These are phyloP conservation scores for Agrochola macilenta DNA, from an alignment of 2,888 invertebrate genomes.

Conservation along the genomic window DNA sequence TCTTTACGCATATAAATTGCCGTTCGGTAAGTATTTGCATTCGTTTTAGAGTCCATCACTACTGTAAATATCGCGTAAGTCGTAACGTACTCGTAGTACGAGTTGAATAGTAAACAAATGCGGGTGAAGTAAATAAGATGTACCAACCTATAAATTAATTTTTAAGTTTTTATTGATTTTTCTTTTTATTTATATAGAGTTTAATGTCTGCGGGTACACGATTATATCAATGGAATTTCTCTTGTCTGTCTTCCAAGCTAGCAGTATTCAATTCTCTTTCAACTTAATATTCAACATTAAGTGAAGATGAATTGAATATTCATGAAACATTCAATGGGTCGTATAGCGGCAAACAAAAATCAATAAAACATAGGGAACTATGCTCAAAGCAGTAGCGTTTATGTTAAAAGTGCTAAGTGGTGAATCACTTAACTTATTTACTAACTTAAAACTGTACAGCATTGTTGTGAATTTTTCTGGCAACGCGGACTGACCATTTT, in stretches of 20 bases:
- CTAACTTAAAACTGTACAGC: constrained; percentile 65
- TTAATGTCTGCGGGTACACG: neutral
- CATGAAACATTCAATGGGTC: constrained; percentile 23
- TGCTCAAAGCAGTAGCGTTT: constrained; percentile 19
- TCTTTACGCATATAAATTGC: constrained; percentile 46
- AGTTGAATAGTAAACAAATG: constrained; percentile 4
- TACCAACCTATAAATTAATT: neutral
- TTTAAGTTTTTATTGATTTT: neutral
- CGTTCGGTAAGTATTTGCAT: constrained; percentile 33
- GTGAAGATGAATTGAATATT: constrained; percentile 25
- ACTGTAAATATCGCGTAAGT: constrained; percentile 7
- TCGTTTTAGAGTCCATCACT: constrained; percentile 7
- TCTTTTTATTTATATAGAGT: neutral
- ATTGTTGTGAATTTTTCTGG: constrained; percentile 68
- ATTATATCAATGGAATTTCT: neutral
- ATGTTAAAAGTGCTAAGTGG: constrained; percentile 37
- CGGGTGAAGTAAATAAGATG: constrained; percentile 5
- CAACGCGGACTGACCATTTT: constrained; percentile 67
- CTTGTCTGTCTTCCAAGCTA: neutral
- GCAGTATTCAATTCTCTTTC: no score
- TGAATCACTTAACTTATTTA: constrained; percentile 59
- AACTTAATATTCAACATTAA: neutral
- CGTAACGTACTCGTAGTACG: neutral
- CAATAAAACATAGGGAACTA: constrained; percentile 52
- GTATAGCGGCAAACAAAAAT: constrained; percentile 22